phyloP scores from a whole-genome alignment of 2,888 invertebrate species.

The Chelonus formosanus region DNA sequence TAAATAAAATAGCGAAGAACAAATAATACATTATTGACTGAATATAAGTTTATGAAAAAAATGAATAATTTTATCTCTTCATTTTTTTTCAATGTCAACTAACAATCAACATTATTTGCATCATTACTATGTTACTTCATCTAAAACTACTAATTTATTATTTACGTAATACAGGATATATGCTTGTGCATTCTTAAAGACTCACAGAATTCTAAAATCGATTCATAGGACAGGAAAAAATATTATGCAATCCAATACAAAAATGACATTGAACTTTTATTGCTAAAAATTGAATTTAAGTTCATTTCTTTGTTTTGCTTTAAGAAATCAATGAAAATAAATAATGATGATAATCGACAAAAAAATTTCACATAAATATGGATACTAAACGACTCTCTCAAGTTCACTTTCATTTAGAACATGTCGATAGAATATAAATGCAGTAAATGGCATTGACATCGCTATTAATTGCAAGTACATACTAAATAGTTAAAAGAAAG shows the following conservation, averaged over 20 bases:
- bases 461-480: not conserved
- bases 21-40: not conserved
- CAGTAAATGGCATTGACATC: conserved; percentile 25
- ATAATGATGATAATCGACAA: no score
- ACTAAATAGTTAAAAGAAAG: conserved; percentile 21
- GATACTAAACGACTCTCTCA: not conserved
- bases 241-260: conserved; percentile 14
- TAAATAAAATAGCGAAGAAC: no score
- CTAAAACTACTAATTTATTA: conserved; percentile 40
- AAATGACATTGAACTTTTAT: not conserved
- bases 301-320: not conserved
- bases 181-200: conserved; percentile 44
- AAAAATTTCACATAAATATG: not conserved
- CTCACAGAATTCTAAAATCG: conserved; percentile 41
- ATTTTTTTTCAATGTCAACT: conserved; percentile 4
- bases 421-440: conserved; percentile 24
- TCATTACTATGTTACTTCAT: conserved; percentile 42
- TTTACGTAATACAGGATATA: conserved; percentile 46
- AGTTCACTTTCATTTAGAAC: conserved; percentile 23
- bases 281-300: not conserved
- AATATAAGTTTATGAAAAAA: not conserved
- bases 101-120: conserved; percentile 41
- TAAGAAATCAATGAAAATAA: no score
- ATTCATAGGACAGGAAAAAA: conserved; percentile 2
- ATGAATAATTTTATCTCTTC: not conserved